Base-by-base conservation (phyloP, 37 sponge, comb jelly and placozoan species). In the Geodia barretti region DNA sequence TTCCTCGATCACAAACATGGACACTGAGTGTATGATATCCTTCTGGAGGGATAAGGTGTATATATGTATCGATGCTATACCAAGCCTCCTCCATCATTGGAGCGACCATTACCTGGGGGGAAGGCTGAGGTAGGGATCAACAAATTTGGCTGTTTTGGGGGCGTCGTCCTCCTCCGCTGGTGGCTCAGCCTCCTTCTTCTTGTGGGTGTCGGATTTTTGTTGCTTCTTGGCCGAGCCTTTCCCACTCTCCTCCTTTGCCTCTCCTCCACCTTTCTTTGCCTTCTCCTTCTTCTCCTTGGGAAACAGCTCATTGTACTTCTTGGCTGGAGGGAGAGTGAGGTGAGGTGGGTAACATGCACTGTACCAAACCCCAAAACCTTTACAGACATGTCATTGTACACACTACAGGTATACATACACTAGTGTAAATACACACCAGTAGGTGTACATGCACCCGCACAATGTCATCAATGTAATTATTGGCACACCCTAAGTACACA, bases 101-200 rank as follows among this genome's bases (percentile, higher is more conserved):
- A 31, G 5, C 4, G 5, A 31, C 11, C 26, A 29, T 72, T 35
- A 95, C 95, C 90, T 92, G 1, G 70, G 54, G 1, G 97, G 95
- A 28, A 97, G 80, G 28, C 26, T 69, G n/a, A 40, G 74, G 68
- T 94, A 97, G 19, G 98, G 95, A 41, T 97, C 98, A 21, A 76
- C 72, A 33, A 84, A 89, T 28, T 91, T 88, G 0, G 87, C 68
- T 67, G 70, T 60, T 74, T 86, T 88, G 2, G 79, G 86, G 0
- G 62, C 54, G 1, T 87, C 80, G 0, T 91, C 94, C 14, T 87
- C 95, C 42, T 83, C 84, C 24, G 37, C 78, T 32, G 70, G 54
- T 42, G 79, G 74, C 1, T 54, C 36, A 26, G 47, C 74, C 72
- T 94, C 76, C 73, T 88, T 39, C 85, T 90, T 76, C 29, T 81